Evolutionary conservation across 2,888 invertebrate species (phyloP).

Genomic region (Netelia virgata): DNA sequence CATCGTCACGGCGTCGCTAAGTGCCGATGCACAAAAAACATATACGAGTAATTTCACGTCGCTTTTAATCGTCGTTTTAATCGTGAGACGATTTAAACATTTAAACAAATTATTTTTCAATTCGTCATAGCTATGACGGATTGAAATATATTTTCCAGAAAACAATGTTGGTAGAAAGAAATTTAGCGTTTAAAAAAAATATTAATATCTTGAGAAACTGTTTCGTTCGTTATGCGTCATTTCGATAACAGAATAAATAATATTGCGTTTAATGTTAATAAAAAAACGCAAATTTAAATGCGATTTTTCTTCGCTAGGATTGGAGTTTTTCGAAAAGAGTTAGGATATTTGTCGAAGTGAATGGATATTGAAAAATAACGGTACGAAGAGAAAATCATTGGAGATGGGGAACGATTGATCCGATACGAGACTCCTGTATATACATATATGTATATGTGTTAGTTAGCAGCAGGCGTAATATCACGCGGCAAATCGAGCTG

Average conservation of each 20-base stretch:
- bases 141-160: no score
- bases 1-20: not conserved
- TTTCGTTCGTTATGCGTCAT: no score
- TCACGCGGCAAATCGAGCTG: slow-evolving; percentile 24
- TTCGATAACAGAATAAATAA: not conserved
- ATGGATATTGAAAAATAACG: not conserved
- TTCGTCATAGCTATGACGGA: no score
- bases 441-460: not conserved
- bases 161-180: no score
- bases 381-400: not conserved
- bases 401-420: not conserved
- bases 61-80: no score
- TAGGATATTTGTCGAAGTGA: not conserved
- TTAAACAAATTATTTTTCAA: no score
- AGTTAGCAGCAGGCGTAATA: slow-evolving; percentile 19
- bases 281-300: not conserved
- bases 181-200: no score
- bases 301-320: not conserved
- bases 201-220: no score
- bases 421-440: not conserved
- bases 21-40: not conserved
- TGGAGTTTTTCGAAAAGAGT: not conserved
- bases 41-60: no score
- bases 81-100: no score
- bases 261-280: no score